Conservation (phyloP, 2,797 vertebrate genomes). For the Prunella strophiata region DNA sequence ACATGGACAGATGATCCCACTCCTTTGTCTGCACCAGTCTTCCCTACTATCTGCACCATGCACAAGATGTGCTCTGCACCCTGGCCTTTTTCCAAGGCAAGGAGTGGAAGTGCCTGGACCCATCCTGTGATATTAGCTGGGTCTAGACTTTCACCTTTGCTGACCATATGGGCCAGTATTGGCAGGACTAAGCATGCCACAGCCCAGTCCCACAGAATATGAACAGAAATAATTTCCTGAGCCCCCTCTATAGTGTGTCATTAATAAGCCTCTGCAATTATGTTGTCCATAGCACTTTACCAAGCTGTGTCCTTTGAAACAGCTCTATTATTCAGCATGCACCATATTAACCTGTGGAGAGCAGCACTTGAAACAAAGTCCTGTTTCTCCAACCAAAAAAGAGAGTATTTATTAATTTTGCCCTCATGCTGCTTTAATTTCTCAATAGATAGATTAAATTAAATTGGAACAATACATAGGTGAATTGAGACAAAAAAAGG, state of each 20-base stretch:
- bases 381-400: background rate
- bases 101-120: background rate
- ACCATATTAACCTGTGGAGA: background rate
- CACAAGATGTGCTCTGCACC: background rate
- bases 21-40: background rate
- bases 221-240: background rate
- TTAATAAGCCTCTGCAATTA: background rate
- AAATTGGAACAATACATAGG: background rate
- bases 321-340: background rate
- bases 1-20: background rate
- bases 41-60: background rate
- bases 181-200: background rate
- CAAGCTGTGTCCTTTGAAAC: background rate
- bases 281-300: background rate
- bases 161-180: background rate
- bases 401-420: background rate
- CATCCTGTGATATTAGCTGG: background rate
- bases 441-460: background rate
- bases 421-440: background rate
- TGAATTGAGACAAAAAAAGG: background rate
- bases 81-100: background rate
- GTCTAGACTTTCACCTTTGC: background rate
- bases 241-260: rapidly evolving
- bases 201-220: background rate
- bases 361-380: background rate